Base-by-base conservation (phyloP, 1,140 invertebrate species). In the Apis florea region DNA sequence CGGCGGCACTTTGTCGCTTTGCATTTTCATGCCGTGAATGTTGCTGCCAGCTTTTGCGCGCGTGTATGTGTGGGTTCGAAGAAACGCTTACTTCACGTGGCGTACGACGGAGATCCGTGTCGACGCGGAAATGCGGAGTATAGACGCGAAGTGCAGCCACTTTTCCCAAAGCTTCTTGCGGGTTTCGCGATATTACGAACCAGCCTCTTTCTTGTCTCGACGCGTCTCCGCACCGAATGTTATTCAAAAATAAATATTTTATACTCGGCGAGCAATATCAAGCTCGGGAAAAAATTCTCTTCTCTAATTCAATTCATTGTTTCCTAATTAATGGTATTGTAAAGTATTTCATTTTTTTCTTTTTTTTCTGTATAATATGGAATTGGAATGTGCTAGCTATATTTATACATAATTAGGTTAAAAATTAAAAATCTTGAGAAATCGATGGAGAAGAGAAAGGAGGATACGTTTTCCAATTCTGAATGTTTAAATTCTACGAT, bases 1-100 rank as follows among this genome's bases (percentile, higher is more conserved):
- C 91, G 90, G 85, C 87, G 86, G 89, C 83, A 91, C 87, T 90
- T 89, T 82, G 88, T 75, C 89, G 89, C 89, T 90, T 91, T 90
- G 90, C 92, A 92, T 92, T 93, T 93, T 92, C 90, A 93, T 92
- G 88, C 89, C 86, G 87, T 75, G 89, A 88, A 76, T 68, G 85
- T 88, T 89, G 86, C 80, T 68, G 71, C 69, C 85, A 75, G 82
- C 83, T 87, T 88, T 87, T 79, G 31, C 31, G 24, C 10, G 61
- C 56, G 31, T 19, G 79, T 77, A 26, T 59, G 66, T 53, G 66
- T 76, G 73, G 40, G 67, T 79, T 40, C 31, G 4, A 40, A 40
- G 31, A 40, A 72, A 83, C 78, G 83, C 83, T 85, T 84, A 85
- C 89, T 88, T 89, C 85, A 68, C 79, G 81, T 80, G 59, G 64